Base-by-base conservation (phyloP, 37 sponge, comb jelly and placozoan species). In the Cliona cf. orientalis region DNA sequence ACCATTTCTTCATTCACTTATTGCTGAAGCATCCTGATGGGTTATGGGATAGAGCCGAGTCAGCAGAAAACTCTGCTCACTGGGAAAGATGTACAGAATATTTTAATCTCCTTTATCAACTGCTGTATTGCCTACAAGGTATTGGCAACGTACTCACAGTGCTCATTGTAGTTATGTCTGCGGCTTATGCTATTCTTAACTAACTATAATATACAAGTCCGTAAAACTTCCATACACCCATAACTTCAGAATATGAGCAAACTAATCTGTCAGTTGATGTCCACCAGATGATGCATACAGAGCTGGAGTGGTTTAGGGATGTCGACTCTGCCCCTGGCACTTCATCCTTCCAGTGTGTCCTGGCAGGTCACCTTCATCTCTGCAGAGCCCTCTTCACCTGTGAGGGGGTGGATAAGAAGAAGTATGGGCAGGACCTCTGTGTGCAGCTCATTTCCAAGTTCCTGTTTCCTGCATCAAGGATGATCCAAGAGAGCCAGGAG, bases 391-490 rank as follows among this genome's bases (percentile, higher is more conserved):
- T 97, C 14, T 87, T 86, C 58, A 74, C 95, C 12, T 92, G 88
- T 74, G 81, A 87, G 37, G 91, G 91, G 7, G 66, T 91, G 23
- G 83, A 97, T 46, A 94, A 93, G 80, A 41, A 58, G 39, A 6
- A n/a, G n/a, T 31, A 38, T 86, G 93, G 90, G 28, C 40, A 57
- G 19, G 82, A 84, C 29, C 80, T 97, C 0, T 69, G 79, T 33
- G 66, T 43, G 29, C 59, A 80, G 6, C 82, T 97, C 12, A 42
- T 97, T 2, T 80, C 76, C 29, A 60, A 81, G 49, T 95, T 95
- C 83, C 87, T 97, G 43, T 97, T 97, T 57, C 92, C 98, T 25
- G 98, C 98, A 5, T 95, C 95, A 35, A 90, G 66, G 43, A 42
- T 86, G 31, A 88, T 91, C 72, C 46, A 43, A 4, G 64, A 84